A percentile compares a stretch with the other conserved stretches of the same genome.
These are phyloP conservation scores for Ceyx melanurus DNA, from an alignment of 2,113 vertebrate genomes.

Conservation along the genomic window DNA sequence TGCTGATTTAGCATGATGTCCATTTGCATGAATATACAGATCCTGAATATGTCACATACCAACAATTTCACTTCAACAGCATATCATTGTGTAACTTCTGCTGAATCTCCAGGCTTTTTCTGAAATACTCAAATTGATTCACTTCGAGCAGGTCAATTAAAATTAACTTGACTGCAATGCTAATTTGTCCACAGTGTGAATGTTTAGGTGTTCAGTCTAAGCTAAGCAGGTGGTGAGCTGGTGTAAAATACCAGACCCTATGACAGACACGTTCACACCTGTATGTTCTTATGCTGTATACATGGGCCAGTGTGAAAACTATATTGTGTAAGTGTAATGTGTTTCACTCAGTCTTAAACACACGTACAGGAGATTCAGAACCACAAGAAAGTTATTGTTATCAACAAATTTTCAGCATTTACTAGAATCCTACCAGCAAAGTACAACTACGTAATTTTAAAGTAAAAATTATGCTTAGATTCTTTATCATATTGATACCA, in stretches of 20 bases:
- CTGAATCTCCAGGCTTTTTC: background rate
- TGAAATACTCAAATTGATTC: background rate
- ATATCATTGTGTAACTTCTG: background rate
- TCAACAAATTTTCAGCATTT: background rate
- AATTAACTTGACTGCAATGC: background rate
- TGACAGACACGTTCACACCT: background rate
- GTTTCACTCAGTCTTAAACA: background rate
- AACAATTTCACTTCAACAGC: background rate
- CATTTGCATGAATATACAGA: background rate
- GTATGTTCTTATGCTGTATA: background rate
- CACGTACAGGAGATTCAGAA: background rate
- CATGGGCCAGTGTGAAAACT: background rate
- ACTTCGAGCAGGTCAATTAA: background rate
- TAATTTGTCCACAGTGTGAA: background rate
- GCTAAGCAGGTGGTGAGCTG: conserved; percentile 12
- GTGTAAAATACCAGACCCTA: background rate
- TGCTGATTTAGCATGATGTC: background rate
- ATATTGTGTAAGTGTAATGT: background rate
- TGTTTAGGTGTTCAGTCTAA: background rate
- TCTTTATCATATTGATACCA: background rate
- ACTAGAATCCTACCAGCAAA: background rate
- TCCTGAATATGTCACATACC: background rate
- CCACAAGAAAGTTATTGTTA: background rate
- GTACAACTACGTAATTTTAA: background rate
- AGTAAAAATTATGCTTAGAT: background rate